These are phyloP conservation scores for Bufo gargarizans DNA, from an alignment of 2,113 vertebrate genomes.

Conservation along the genomic window DNA sequence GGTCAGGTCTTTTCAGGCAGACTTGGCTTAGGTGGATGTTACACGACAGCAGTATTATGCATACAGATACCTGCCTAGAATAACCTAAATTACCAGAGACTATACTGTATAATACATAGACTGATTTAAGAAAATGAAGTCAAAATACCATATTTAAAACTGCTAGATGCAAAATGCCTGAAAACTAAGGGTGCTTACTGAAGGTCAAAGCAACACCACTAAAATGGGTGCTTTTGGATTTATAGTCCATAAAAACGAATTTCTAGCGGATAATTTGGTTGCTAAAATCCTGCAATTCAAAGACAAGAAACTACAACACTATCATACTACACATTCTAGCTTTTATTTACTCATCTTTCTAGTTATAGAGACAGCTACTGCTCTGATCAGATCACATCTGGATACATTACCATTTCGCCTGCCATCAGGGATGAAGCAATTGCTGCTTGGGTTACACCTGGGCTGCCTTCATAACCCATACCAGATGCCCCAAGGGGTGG, in stretches of 20 bases:
- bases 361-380: neutral
- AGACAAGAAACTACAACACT: neutral
- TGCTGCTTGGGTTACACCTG: conserved; percentile 86
- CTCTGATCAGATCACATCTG: conserved; percentile 49
- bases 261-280: neutral
- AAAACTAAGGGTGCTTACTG: neutral
- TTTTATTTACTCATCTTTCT: neutral
- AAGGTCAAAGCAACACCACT: neutral
- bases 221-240: neutral
- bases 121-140: neutral
- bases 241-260: neutral
- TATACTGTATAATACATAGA: neutral
- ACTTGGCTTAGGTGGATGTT: neutral
- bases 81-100: neutral
- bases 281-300: neutral
- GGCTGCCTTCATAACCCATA: conserved; percentile 91
- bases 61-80: neutral
- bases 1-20: conserved; percentile 35
- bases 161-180: neutral
- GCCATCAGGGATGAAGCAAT: conserved; percentile 88
- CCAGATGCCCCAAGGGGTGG: conserved; percentile 81
- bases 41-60: neutral
- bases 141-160: neutral
- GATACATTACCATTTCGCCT: conserved; percentile 99
- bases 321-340: neutral